A percentile compares a stretch with the other conserved stretches of the same genome.
These are phyloP conservation scores for Heliconius ismenius DNA, from an alignment of 2,888 invertebrate species.

Conservation along the genomic window DNA sequence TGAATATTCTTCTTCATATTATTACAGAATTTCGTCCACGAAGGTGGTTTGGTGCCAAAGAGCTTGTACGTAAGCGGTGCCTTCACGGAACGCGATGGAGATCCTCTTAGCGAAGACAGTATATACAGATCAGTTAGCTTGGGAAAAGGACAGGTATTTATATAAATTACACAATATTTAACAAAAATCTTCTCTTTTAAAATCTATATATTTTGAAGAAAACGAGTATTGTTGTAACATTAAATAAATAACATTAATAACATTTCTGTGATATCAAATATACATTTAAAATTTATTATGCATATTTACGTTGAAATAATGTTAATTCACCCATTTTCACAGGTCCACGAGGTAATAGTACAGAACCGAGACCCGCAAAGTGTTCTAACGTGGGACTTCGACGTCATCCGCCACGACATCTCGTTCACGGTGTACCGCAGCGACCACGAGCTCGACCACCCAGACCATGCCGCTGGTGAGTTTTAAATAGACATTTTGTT, in stretches of 20 bases:
- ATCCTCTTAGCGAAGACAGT: conserved; percentile 84
- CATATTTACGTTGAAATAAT: not conserved
- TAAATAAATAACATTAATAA: no score
- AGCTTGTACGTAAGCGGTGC: conserved; percentile 87
- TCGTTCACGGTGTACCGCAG: conserved; percentile 88
- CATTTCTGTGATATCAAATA: no score
- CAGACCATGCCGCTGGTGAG: conserved; percentile 56
- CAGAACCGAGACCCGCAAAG: conserved; percentile 91
- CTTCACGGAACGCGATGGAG: conserved; percentile 75
- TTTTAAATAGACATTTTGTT: not conserved
- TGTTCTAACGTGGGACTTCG: conserved; percentile 98
- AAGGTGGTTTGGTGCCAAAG: conserved; percentile 95
- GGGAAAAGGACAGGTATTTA: conserved; percentile 80
- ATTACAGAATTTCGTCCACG: conserved; percentile 88
- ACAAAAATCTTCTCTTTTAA: not conserved
- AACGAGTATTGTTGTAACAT: no score
- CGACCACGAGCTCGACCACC: conserved; percentile 54
- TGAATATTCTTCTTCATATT: not conserved
- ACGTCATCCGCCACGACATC: conserved; percentile 94
- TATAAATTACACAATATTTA: not conserved
- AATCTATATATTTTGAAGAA: no score
- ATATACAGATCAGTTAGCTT: conserved; percentile 87
- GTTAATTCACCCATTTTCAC: conserved; percentile 45
- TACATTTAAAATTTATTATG: no score
- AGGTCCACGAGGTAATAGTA: conserved; percentile 90